Conservation (phyloP, 2,888 invertebrate species). For the Mesorhabditis spiculigera region DNA sequence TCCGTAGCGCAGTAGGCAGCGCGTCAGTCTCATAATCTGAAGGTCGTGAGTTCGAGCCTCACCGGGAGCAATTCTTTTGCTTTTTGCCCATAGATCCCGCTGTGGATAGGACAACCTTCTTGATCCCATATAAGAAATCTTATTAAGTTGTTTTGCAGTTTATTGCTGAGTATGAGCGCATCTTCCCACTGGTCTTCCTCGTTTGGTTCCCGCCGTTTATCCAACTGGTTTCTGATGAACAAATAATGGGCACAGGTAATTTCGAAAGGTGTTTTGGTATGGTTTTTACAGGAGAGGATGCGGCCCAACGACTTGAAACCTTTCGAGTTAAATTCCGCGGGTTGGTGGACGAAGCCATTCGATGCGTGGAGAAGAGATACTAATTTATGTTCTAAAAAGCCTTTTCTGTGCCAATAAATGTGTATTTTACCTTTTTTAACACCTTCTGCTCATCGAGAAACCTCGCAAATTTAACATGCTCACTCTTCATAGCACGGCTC, state of each 20-base stretch:
- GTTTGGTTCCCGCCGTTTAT: constrained; percentile 4
- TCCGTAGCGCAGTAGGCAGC: constrained; percentile 74
- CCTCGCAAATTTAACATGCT: no score
- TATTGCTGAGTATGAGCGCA: not conserved
- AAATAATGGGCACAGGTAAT: not conserved
- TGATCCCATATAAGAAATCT: not conserved
- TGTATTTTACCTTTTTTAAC: no score
- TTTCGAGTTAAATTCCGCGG: not conserved
- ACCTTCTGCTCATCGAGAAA: no score
- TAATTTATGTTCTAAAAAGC: not conserved
- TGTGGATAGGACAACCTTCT: not conserved
- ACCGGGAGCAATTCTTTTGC: constrained; percentile 61
- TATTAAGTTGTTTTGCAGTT: not conserved
- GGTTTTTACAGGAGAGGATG: not conserved
- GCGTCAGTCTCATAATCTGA: constrained; percentile 86
- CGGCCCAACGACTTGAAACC: not conserved
- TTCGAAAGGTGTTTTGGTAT: not conserved
- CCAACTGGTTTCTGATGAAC: not conserved
- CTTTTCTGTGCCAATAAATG: no score
- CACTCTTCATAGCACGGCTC: no score
- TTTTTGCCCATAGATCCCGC: not conserved
- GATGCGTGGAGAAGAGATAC: not conserved
- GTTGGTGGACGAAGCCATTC: not conserved
- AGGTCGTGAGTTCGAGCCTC: constrained; percentile 93
- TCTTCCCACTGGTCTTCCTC: not conserved